Conservation (phyloP, 2,888 invertebrate genomes). For the Agrochola litura region DNA sequence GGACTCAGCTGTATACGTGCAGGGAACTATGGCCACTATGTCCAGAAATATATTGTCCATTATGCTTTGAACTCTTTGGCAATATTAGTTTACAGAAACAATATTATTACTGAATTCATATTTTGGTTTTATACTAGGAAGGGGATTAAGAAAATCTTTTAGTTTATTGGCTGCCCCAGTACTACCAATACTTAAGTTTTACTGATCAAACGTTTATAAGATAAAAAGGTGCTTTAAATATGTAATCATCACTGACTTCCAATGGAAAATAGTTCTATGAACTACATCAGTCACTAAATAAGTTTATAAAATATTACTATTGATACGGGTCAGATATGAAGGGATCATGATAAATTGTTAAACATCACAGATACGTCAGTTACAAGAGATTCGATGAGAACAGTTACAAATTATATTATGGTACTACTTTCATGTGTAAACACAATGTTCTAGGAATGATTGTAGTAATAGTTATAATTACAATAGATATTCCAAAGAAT, state of each 20-base stretch:
- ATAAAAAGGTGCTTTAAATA: constrained; percentile 44
- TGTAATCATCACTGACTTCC: constrained; percentile 52
- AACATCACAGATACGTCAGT: constrained; percentile 71
- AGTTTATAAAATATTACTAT: constrained; percentile 65
- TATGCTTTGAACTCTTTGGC: constrained; percentile 68
- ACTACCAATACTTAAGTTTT: constrained; percentile 35
- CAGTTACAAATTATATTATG: constrained; percentile 44
- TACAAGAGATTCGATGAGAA: constrained; percentile 68
- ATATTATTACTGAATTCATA: constrained; percentile 34
- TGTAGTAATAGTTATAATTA: constrained; percentile 42
- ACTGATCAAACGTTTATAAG: constrained; percentile 20
- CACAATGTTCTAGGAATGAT: constrained; percentile 39
- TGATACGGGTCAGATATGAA: constrained; percentile 64
- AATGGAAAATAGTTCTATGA: constrained; percentile 59
- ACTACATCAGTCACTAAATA: constrained; percentile 63
- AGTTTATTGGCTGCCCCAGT: constrained; percentile 22
- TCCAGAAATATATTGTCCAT: constrained; percentile 62
- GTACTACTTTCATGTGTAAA: constrained; percentile 40
- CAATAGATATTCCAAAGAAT: constrained; percentile 55
- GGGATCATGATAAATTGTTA: constrained; percentile 64
- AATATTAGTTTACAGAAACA: constrained; percentile 60
- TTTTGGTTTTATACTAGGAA: constrained; percentile 15
- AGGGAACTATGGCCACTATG: constrained; percentile 52
- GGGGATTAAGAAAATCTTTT: constrained; percentile 8
- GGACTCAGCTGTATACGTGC: constrained; percentile 31